Evolutionary conservation across 2,113 vertebrate genomes (phyloP), one percentile per base, ranked within the genome.

Genomic region (Serinus canaria): DNA sequence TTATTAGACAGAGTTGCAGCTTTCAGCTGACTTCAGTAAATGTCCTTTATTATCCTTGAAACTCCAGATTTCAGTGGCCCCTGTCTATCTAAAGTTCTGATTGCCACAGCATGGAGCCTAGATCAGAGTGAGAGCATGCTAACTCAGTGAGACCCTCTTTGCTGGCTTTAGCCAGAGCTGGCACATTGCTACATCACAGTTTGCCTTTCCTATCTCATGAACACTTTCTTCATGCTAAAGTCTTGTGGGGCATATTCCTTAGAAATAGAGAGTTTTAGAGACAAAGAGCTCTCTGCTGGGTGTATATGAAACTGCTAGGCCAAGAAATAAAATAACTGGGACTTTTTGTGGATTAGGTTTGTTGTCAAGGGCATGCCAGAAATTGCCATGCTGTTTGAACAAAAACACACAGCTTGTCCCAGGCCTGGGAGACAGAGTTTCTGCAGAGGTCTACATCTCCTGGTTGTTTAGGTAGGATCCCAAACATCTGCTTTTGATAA

Each of bases 221-320:
- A 1, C 2, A 1, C 13, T 68, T 84, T 80, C 55, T 83, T 72
- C 55, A n/a, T 25, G 35, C 4, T 78, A 1, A 81, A 58, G n/a
- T 78, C 64, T 83, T 60, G n/a, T 68, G 31, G 53, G 77, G 12
- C 25, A 39, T 19, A n/a, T 70, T 74, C 50, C 49, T 89, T 68
- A 55, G 50, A 76, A 85, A 82, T 4, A 41, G 59, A 63, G 18
- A 60, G 58, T 30, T 79, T 79, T 62, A 75, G 80, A 72, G 49
- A 82, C 27, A 72, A 95, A 91, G 31, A 91, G 21, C 62, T 89
- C 81, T 96, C 77, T 87, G 11, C 58, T 92, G 81, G 58, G 49
- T 28, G 13, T 31, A 58, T 47, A 21, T 79, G 66, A 95, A 91
- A 79, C 53, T 73, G 24, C 66, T 60, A 39, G 23, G 25, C 25